Percentiles rank a stretch among this genome's conserved stretches.
These are phyloP conservation scores for Peromyscus leucopus DNA, from an alignment of 2,113 vertebrate genomes.

Conservation along the genomic window DNA sequence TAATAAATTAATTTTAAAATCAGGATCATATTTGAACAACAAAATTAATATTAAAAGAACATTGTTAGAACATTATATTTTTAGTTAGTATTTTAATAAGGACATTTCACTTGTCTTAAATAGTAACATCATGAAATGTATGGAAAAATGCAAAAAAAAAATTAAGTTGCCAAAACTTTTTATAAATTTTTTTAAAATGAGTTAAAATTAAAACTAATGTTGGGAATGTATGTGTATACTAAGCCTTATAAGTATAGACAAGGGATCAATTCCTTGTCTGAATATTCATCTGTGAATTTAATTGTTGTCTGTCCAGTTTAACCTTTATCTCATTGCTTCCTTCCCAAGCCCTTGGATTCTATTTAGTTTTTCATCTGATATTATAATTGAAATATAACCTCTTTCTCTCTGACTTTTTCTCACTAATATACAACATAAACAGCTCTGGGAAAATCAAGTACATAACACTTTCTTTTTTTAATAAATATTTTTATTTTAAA, in stretches of 20 bases:
- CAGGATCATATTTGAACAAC: not conserved
- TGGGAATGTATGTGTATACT: not conserved
- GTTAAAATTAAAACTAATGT: not conserved
- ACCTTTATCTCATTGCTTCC: not conserved
- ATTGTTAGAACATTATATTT: not conserved
- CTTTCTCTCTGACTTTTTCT: not conserved
- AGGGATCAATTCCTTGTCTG: not conserved
- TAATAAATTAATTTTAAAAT: slow-evolving; percentile 16
- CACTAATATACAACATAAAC: not conserved
- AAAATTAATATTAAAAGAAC: slow-evolving; percentile 41
- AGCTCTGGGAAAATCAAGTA: not conserved
- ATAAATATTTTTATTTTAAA: too few relatives aligned
- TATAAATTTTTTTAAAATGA: not conserved
- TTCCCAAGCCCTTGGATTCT: not conserved
- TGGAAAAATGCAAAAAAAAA: not conserved
- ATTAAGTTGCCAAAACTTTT: not conserved
- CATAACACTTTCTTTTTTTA: too few relatives aligned
- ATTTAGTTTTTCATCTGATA: not conserved
- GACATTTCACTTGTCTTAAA: slow-evolving; percentile 6
- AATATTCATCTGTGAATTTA: not conserved
- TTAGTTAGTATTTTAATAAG: slow-evolving; percentile 2
- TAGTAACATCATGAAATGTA: not conserved
- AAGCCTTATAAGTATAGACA: not conserved
- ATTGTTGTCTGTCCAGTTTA: not conserved
- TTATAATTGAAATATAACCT: not conserved